Evolutionary conservation across 2,888 invertebrate species (phyloP).

Genomic region (Timema podura): DNA sequence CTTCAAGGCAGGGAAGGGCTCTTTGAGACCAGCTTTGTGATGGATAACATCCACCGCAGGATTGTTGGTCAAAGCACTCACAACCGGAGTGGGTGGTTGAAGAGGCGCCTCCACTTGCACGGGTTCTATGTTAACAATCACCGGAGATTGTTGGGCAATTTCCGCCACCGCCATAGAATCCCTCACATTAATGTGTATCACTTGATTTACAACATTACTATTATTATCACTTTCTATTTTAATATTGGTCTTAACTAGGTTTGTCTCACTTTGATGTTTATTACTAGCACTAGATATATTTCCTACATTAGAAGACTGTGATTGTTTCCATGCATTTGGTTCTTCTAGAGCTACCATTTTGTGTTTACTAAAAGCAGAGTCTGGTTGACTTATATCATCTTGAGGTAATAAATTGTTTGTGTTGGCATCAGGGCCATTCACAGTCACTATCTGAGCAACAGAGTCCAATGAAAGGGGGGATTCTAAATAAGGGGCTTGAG

Average conservation of each 20-base stretch:
- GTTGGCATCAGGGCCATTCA: conserved; percentile 25
- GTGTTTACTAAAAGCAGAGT: conserved; percentile 22
- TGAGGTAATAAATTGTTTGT: conserved; percentile 16
- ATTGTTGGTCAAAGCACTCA: conserved; percentile 25
- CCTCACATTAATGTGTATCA: too few species aligned
- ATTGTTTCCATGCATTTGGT: conserved; percentile 22
- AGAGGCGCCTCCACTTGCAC: conserved; percentile 12
- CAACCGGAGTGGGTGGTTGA: conserved; percentile 23
- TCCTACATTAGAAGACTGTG: conserved; percentile 15
- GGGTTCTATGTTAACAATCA: not conserved
- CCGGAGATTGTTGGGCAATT: not conserved
- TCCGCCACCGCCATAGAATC: not conserved
- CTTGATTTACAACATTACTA: not conserved
- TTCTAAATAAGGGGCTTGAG: conserved; percentile 6
- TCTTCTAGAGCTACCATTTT: conserved; percentile 24
- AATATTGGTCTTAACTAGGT: conserved; percentile 8
- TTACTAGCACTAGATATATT: conserved; percentile 18
- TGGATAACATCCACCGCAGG: conserved; percentile 22
- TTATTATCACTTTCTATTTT: not conserved
- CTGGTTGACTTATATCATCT: conserved; percentile 9
- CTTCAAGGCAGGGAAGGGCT: conserved; percentile 23
- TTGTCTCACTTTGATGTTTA: conserved; percentile 20
- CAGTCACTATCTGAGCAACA: conserved; percentile 16
- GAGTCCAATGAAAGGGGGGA: not conserved
- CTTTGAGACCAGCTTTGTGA: conserved; percentile 7